Evolutionary conservation across 2,888 invertebrate genomes (phyloP).

Genomic region (Nycteola revayana): DNA sequence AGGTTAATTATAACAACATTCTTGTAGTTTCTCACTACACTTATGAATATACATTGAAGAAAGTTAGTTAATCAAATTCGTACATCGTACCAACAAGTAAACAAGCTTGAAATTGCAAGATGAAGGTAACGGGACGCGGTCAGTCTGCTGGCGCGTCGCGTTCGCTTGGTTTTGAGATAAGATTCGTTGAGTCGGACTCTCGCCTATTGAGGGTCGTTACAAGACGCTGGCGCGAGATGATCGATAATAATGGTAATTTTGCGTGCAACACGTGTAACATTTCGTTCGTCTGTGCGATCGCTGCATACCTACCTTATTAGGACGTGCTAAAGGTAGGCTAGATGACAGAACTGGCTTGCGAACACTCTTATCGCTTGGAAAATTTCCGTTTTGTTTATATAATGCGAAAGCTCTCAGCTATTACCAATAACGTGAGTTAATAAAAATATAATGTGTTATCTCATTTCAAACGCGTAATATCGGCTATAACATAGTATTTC

Average conservation of each 20-base stretch:
- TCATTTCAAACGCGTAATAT: too few species aligned
- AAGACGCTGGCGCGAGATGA: conserved; percentile 71
- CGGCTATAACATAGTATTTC: too few species aligned
- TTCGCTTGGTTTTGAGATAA: conserved; percentile 50
- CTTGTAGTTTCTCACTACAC: conserved; percentile 26
- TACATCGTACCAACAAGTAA: conserved; percentile 45
- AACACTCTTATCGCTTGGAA: conserved; percentile 25
- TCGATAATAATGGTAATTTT: conserved; percentile 82
- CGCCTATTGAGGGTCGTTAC: conserved; percentile 77
- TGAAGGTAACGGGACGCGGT: conserved; percentile 54
- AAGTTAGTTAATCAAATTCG: conserved; percentile 29
- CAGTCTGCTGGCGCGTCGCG: conserved; percentile 34
- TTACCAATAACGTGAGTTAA: too few species aligned
- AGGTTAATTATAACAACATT: conserved; percentile 28
- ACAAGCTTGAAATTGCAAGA: conserved; percentile 53
- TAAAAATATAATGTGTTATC: too few species aligned
- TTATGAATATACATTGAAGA: conserved; percentile 16
- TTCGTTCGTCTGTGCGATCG: conserved; percentile 63
- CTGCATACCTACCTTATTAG: conserved; percentile 66
- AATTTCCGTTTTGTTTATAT: conserved; percentile 12
- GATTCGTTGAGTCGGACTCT: conserved; percentile 55
- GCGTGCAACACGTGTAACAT: conserved; percentile 74
- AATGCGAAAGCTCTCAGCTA: background rate
- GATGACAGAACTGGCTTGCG: conserved; percentile 60
- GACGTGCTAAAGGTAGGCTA: conserved; percentile 57